Evolutionary conservation across 2,797 vertebrate genomes (phyloP), one percentile per base, ranked within the genome.

Genomic region (Brachymystax lenok): DNA sequence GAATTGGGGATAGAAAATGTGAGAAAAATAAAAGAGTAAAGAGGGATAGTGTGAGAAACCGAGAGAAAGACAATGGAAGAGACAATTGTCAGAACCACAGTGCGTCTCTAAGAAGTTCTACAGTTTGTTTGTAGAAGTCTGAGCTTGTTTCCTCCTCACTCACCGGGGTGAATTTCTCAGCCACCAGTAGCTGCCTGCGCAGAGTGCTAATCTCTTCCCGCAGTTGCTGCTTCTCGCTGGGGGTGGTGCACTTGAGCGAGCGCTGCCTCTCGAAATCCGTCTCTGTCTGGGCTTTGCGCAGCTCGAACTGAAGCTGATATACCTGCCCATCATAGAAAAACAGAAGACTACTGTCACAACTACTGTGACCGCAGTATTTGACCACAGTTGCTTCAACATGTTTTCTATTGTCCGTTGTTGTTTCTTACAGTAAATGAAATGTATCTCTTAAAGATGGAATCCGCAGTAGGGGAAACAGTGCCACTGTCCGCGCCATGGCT

Each of bases 281-380:
- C 52, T 95, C 92, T 0, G 82, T 85, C 75, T 90, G 89, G 46
- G 88, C 86, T 5, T 92, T 93, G 67, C 94, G 93, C 50, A 97
- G 85, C 80, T 96, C 94, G 51, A 93, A 94, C 88, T 94, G 94
- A 50, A 92, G 80, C 84, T 96, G 91, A 21, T 96, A 96, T 46
- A 96, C 86, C 96, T 98, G 90, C 6, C 51, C 64, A 6, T 16
- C 27, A 67, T 16, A 67, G 64, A 30, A 67, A 67, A 67, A 28
- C 4, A 12, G 5, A 17, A 67, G 4, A 33, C 64, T 1, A 64
- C 0, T 67, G 28, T 61, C n/a, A 61, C 19, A n/a, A 46, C 3
- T 13, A 1, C 10, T 46, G 10, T 46, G 10, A 46, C 10, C 10
- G 40, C 10, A 46, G 40, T 12, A 46, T 46, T 12, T 46, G 40